Conservation (phyloP, 2,888 invertebrate genomes). For the Heliconius hortense region DNA sequence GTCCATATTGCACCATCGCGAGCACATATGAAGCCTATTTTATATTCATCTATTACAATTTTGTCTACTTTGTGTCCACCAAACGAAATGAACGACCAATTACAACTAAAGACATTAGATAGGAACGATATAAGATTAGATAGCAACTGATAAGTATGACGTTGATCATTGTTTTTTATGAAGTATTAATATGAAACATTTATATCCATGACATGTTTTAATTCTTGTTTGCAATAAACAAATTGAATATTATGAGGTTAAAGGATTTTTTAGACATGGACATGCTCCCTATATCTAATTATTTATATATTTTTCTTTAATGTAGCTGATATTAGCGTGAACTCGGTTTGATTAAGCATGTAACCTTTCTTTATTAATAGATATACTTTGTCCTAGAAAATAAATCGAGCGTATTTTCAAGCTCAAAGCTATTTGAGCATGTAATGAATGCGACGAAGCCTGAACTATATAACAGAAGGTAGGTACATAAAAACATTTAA, state of each 20-base stretch:
- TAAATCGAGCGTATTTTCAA: conserved; percentile 71
- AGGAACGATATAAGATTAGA: conserved; percentile 67
- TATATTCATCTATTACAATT: conserved; percentile 41
- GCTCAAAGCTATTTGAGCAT: conserved; percentile 68
- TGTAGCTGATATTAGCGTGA: conserved; percentile 53
- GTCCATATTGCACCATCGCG: conserved; percentile 57
- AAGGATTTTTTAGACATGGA: background rate
- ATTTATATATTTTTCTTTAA: conserved; percentile 19
- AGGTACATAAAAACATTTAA: conserved; percentile 33
- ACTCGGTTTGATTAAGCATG: conserved; percentile 67
- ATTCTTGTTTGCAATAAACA: background rate
- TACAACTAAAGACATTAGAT: conserved; percentile 72
- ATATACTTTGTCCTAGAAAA: conserved; percentile 73
- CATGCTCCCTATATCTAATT: background rate
- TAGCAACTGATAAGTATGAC: conserved; percentile 63
- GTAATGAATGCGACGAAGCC: conserved; percentile 67
- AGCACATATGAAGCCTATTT: conserved; percentile 46
- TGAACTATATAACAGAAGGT: conserved; percentile 44
- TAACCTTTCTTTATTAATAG: conserved; percentile 75
- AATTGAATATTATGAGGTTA: background rate
- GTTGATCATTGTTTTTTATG: conserved; percentile 53
- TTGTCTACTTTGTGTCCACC: conserved; percentile 51
- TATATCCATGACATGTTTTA: background rate
- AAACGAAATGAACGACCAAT: conserved; percentile 59
- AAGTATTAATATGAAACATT: background rate